Percentiles rank a stretch among this genome's conserved stretches.
These are phyloP conservation scores for Anoplolepis gracilipes DNA, from an alignment of 1,140 invertebrate species.

Conservation along the genomic window DNA sequence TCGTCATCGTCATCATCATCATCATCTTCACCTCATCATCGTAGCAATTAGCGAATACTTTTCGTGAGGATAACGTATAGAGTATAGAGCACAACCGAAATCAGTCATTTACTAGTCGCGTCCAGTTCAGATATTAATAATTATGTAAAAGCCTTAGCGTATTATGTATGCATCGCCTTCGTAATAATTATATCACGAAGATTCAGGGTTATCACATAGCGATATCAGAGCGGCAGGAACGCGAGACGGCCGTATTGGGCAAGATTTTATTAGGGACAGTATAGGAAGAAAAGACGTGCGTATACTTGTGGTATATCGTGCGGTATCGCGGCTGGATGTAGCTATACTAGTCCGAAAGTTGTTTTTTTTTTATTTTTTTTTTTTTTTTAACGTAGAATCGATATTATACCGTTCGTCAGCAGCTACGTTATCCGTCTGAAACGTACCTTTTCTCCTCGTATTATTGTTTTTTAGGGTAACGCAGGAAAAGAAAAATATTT, in stretches of 20 bases:
- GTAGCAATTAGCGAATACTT: slow-evolving; percentile 26
- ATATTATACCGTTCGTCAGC: slow-evolving; percentile 23
- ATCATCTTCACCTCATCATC: slow-evolving; percentile 4
- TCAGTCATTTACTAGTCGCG: slow-evolving; percentile 86
- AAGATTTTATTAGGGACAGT: slow-evolving; percentile 9
- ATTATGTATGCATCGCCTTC: slow-evolving; percentile 54
- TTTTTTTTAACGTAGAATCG: slow-evolving; percentile 30
- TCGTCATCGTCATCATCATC: neutral
- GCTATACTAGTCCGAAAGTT: slow-evolving; percentile 75
- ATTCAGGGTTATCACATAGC: slow-evolving; percentile 55
- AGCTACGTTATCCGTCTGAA: slow-evolving; percentile 1
- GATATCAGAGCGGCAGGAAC: slow-evolving; percentile 32
- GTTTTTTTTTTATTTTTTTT: slow-evolving; percentile 13
- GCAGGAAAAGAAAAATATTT: slow-evolving; percentile 3
- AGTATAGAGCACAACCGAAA: slow-evolving; percentile 78
- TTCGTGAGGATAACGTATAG: slow-evolving; percentile 49
- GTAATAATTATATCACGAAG: slow-evolving; percentile 42
- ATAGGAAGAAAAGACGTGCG: slow-evolving; percentile 3
- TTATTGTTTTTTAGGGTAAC: neutral
- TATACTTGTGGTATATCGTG: neutral
- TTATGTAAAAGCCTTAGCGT: slow-evolving; percentile 75
- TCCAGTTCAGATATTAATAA: slow-evolving; percentile 79
- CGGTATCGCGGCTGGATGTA: slow-evolving; percentile 44
- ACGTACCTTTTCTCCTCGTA: neutral
- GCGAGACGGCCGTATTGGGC: neutral